phyloP scores from a whole-genome alignment of 2,113 vertebrate species.

The Perca fluviatilis region DNA sequence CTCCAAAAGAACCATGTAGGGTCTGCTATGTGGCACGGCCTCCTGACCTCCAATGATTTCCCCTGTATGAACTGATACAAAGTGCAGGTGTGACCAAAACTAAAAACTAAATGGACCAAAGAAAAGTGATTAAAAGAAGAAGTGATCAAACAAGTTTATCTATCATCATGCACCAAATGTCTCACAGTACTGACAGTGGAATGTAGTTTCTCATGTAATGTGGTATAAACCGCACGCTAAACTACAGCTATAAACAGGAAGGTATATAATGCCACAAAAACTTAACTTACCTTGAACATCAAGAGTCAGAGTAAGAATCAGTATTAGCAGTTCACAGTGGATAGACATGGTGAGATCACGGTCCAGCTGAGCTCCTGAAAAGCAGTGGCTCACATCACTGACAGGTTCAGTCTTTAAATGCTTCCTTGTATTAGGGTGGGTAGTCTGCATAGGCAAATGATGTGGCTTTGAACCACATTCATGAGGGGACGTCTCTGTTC shows the following conservation, averaged over 20 bases:
- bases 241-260: not conserved
- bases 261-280: not conserved
- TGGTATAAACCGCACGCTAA: not conserved
- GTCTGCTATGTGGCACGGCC: constrained; percentile 55
- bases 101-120: not conserved
- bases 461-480: not conserved
- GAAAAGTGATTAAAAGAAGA: not conserved
- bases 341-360: constrained; percentile 47
- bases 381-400: not conserved
- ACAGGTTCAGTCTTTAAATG: not conserved
- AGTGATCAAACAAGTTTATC: not conserved
- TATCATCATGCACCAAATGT: not conserved
- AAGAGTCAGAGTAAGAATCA: constrained; percentile 42
- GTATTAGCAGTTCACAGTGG: not conserved
- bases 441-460: constrained; percentile 12
- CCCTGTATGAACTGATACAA: constrained; percentile 18
- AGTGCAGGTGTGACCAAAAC: not conserved
- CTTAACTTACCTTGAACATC: constrained; percentile 61
- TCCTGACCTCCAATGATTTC: constrained; percentile 55
- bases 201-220: not conserved
- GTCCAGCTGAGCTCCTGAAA: constrained; percentile 9
- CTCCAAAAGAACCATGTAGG: constrained; percentile 73
- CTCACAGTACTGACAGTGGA: not conserved
- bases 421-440: not conserved
- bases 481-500: not conserved